These are phyloP conservation scores for Galemys pyrenaicus DNA, from an alignment of 2,113 vertebrate species.

Conservation along the genomic window DNA sequence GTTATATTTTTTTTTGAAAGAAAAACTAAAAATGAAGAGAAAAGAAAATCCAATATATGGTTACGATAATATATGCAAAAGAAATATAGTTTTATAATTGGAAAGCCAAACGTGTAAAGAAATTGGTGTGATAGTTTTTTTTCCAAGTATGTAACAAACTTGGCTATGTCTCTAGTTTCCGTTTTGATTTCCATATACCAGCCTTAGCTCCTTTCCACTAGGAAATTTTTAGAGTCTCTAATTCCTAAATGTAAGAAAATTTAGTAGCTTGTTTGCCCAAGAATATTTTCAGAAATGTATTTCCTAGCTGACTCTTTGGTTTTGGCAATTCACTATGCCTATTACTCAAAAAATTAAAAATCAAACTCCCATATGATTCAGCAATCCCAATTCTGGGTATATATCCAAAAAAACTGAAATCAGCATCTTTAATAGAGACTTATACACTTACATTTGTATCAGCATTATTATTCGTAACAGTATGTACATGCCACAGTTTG, in stretches of 20 bases:
- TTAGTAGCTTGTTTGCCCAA: background rate
- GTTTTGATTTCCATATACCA: conserved; percentile 5
- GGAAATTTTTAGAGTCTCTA: background rate
- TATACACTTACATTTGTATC: background rate
- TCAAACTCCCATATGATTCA: background rate
- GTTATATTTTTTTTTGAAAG: background rate
- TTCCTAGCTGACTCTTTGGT: background rate
- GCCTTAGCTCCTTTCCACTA: background rate
- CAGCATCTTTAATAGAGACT: background rate
- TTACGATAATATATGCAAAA: background rate
- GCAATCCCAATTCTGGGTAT: background rate
- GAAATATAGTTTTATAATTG: background rate
- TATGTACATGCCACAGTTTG: no score
- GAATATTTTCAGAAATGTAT: background rate
- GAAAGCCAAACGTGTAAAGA: background rate
- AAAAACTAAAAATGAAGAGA: background rate
- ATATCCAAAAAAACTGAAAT: conserved; percentile 1
- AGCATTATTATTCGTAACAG: background rate
- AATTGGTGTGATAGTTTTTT: background rate
- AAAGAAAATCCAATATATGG: background rate
- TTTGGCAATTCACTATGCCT: background rate
- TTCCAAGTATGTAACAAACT: background rate
- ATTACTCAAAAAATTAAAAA: background rate
- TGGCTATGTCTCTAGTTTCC: background rate
- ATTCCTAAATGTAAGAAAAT: background rate